Conservation (phyloP, 2,888 invertebrate species). For the Leptopilina drosophilae region DNA sequence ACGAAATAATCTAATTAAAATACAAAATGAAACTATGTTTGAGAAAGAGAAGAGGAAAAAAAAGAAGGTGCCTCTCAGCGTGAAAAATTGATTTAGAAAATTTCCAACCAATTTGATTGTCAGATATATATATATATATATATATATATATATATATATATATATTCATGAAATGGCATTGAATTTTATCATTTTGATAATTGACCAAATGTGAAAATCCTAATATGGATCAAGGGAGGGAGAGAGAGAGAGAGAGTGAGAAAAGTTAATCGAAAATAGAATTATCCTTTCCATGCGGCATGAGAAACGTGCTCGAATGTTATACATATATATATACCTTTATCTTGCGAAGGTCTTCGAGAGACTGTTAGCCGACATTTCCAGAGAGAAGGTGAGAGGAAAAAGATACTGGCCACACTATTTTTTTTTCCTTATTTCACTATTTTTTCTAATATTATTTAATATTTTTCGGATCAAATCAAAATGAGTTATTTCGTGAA, state of each 20-base stretch:
- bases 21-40: background rate
- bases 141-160: too few relatives aligned
- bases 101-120: background rate
- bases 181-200: slow-evolving; percentile 10
- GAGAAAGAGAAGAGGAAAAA: background rate
- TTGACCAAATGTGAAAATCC: slow-evolving; percentile 5
- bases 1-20: background rate
- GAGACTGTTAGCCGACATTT: slow-evolving; percentile 47
- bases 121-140: background rate
- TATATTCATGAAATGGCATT: slow-evolving; percentile 12
- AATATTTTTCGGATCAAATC: slow-evolving; percentile 41
- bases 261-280: slow-evolving; percentile 35
- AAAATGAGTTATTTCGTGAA: slow-evolving; percentile 37
- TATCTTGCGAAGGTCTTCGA: slow-evolving; percentile 45
- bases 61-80: background rate
- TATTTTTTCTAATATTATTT: slow-evolving; percentile 40
- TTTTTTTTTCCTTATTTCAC: slow-evolving; percentile 47
- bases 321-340: slow-evolving; percentile 38
- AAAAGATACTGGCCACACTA: slow-evolving; percentile 44
- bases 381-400: slow-evolving; percentile 39
- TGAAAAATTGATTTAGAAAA: slow-evolving; percentile 2
- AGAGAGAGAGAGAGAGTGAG: slow-evolving; percentile 1
- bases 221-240: slow-evolving; percentile 29
- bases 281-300: slow-evolving; percentile 30
- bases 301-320: slow-evolving; percentile 28